Evolutionary conservation across 2,113 vertebrate species (phyloP).

Genomic region (Aix galericulata): DNA sequence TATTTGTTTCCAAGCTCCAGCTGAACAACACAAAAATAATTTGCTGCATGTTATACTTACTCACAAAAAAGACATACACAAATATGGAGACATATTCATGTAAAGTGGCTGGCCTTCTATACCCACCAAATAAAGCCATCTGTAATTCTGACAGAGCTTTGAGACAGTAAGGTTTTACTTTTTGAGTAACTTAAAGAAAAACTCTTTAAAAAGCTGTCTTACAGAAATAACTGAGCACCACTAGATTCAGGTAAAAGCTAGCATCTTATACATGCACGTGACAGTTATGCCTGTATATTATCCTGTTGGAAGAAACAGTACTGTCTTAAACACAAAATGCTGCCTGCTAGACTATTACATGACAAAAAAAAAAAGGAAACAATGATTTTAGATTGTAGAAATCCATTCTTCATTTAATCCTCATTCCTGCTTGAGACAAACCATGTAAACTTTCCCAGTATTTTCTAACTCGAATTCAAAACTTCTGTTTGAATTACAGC

Average conservation of each 20-base stretch:
- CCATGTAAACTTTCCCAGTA: neutral
- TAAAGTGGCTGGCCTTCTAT: neutral
- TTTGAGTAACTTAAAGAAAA: neutral
- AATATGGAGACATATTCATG: neutral
- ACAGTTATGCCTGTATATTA: neutral
- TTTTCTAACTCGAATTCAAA: neutral
- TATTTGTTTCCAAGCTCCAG: conserved; percentile 12
- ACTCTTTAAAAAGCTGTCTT: neutral
- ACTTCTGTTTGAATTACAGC: neutral
- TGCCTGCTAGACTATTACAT: neutral
- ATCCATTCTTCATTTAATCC: neutral
- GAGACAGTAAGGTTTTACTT: neutral
- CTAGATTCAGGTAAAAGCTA: neutral
- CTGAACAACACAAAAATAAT: neutral
- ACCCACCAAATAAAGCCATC: neutral
- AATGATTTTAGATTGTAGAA: neutral
- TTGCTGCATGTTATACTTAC: neutral
- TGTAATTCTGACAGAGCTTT: neutral
- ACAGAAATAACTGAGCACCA: neutral
- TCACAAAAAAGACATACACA: neutral
- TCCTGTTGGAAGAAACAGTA: neutral
- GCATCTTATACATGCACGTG: neutral
- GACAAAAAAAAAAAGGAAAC: neutral
- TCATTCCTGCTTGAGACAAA: neutral
- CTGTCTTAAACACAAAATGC: neutral